Evolutionary conservation across 2,797 vertebrate genomes (phyloP).

Genomic region (Picus viridis): DNA sequence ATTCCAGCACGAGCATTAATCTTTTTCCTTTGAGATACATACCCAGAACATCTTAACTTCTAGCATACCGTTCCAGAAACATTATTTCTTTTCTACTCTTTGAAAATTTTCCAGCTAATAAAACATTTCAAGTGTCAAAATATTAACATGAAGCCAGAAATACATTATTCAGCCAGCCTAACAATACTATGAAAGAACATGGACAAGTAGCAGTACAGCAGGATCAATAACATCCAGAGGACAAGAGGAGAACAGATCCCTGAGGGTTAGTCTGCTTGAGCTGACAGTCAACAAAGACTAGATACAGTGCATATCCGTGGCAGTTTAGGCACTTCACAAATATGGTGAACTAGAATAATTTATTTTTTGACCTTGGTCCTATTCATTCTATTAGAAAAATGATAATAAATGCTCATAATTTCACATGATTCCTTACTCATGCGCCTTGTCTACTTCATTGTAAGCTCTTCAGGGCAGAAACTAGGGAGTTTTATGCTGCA

Average conservation of each 20-base stretch:
- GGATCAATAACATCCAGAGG: conserved; percentile 22
- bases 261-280: background rate
- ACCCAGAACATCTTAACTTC: background rate
- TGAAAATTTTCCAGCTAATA: background rate
- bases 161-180: background rate
- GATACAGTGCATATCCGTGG: background rate
- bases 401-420: background rate
- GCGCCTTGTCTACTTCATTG: background rate
- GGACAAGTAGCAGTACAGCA: background rate
- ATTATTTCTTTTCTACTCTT: background rate
- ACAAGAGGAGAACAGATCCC: background rate
- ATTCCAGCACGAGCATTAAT: background rate
- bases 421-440: background rate
- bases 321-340: background rate
- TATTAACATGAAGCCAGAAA: background rate
- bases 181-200: background rate
- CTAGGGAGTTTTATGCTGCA: background rate
- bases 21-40: background rate
- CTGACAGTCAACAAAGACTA: background rate
- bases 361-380: background rate
- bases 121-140: background rate
- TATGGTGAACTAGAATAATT: background rate
- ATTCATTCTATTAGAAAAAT: background rate
- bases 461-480: background rate
- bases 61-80: background rate